Evolutionary conservation across 2,797 vertebrate genomes (phyloP).

Genomic region (Chelon auratus): DNA sequence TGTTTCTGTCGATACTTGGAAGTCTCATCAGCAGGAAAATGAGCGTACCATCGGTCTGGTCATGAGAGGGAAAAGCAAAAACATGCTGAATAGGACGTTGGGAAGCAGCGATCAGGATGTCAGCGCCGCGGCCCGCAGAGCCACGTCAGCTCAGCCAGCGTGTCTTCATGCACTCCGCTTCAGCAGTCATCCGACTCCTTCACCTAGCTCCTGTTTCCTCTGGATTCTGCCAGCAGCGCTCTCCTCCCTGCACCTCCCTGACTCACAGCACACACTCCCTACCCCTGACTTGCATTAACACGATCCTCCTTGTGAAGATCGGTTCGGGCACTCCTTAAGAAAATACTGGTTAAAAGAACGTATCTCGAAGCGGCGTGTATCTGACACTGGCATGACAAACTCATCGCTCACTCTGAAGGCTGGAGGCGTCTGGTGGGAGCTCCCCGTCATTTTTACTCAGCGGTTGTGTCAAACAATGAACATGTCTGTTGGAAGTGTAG

Average conservation of each 20-base stretch:
- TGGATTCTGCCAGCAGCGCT: slow-evolving; percentile 17
- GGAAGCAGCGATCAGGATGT: slow-evolving; percentile 38
- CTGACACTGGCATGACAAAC: slow-evolving; percentile 24
- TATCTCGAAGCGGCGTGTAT: slow-evolving; percentile 24
- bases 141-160: slow-evolving; percentile 58
- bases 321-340: slow-evolving; percentile 17
- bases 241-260: slow-evolving; percentile 17
- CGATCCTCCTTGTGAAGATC: slow-evolving; percentile 37
- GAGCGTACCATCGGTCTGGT: slow-evolving; percentile 35
- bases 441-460: slow-evolving; percentile 30
- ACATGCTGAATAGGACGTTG: slow-evolving; percentile 54
- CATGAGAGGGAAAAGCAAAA: slow-evolving; percentile 40
- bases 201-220: slow-evolving; percentile 48
- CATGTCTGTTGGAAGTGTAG: neutral
- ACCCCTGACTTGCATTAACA: slow-evolving; percentile 43
- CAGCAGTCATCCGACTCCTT: slow-evolving; percentile 45
- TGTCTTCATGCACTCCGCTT: slow-evolving; percentile 15
- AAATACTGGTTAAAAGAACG: slow-evolving; percentile 20
- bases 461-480: slow-evolving; percentile 18
- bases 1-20: slow-evolving; percentile 34
- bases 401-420: slow-evolving; percentile 28
- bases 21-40: slow-evolving; percentile 30
- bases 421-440: slow-evolving; percentile 13
- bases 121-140: slow-evolving; percentile 45
- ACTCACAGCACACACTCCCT: slow-evolving; percentile 28